These are phyloP conservation scores for Nudaria mundana DNA, from an alignment of 2,888 invertebrate genomes.

Conservation along the genomic window DNA sequence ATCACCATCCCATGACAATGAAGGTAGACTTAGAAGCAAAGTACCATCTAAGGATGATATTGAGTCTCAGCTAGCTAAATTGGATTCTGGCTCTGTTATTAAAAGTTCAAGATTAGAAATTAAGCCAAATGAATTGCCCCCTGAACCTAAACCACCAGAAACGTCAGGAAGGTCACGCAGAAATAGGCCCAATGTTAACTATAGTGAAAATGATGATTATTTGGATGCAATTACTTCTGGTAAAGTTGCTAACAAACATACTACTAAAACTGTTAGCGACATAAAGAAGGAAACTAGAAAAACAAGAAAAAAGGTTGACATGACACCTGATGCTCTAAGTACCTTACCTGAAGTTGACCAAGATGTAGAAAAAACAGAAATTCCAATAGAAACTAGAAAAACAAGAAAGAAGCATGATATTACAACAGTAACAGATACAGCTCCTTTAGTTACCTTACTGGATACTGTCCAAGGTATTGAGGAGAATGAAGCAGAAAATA, in stretches of 20 bases:
- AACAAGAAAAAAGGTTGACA: constrained; percentile 60
- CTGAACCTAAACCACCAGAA: constrained; percentile 72
- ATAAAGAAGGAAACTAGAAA: constrained; percentile 68
- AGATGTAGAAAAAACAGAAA: constrained; percentile 40
- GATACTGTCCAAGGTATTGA: constrained; percentile 43
- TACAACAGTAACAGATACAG: not conserved
- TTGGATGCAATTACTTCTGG: constrained; percentile 70
- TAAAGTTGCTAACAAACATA: constrained; percentile 54
- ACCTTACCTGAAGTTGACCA: constrained; percentile 39
- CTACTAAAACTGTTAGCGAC: constrained; percentile 65
- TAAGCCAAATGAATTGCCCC: constrained; percentile 56
- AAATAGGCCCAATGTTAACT: constrained; percentile 74
- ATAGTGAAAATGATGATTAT: constrained; percentile 81
- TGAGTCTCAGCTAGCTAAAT: constrained; percentile 59
- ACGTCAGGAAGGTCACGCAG: constrained; percentile 64
- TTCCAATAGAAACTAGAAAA: constrained; percentile 50
- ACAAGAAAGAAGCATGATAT: too few relatives aligned
- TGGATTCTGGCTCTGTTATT: constrained; percentile 52
- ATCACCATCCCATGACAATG: constrained; percentile 63
- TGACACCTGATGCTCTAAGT: constrained; percentile 12
- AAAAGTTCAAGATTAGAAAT: constrained; percentile 58
- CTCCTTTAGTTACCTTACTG: constrained; percentile 19
- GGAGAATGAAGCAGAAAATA: constrained; percentile 46
- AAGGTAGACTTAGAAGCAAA: constrained; percentile 48
- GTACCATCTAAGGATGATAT: constrained; percentile 53